Base-by-base conservation (phyloP, 2,797 vertebrate species). In the Heteromormyrus szaboi region DNA sequence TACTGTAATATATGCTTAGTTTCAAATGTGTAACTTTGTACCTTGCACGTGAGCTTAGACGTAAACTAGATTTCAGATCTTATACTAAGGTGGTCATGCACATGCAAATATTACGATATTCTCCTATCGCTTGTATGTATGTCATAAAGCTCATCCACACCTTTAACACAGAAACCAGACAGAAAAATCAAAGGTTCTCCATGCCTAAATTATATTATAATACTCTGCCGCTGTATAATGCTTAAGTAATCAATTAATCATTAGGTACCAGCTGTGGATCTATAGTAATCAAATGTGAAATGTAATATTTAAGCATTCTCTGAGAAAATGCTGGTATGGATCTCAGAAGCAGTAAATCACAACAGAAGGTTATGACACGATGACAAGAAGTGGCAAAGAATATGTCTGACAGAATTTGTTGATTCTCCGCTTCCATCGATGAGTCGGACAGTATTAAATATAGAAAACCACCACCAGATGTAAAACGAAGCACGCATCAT, bases 401-500 rank as follows among this genome's bases (percentile, higher is more conserved):
- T 56, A 54, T 33, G 9, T 14, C 14, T 12, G 51, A 12, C 17
- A 54, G n/a, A 12, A 22, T 85, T n/a, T 51, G 48, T 25, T 29
- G 44, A 22, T 22, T 29, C 44, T 29, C 46, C 5, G 12, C n/a
- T 53, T 85, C 48, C 22, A 1, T 19, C 29, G 37, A 89, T 5
- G 54, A 86, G 46, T 88, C 90, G 50, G 76, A 89, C 87, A 65
- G 46, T 87, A 41, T 68, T 46, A 81, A 81, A 81, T 46, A 81
- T 81, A 81, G 76, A 46, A 46, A 46, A 14, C 19, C 14, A n/a
- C 41, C 76, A 9, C 41, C 76, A 81, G 41, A 46, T 81, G 76
- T 81, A 81, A 81, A 81, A 46, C 11, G 76, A 81, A 46, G 76
- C 76, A 11, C 2, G 7, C n/a, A 46, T 81, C 37, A 81, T 81